These are phyloP conservation scores for Drosophila sordidapex DNA, from an alignment of 2,888 invertebrate species.

Conservation along the genomic window DNA sequence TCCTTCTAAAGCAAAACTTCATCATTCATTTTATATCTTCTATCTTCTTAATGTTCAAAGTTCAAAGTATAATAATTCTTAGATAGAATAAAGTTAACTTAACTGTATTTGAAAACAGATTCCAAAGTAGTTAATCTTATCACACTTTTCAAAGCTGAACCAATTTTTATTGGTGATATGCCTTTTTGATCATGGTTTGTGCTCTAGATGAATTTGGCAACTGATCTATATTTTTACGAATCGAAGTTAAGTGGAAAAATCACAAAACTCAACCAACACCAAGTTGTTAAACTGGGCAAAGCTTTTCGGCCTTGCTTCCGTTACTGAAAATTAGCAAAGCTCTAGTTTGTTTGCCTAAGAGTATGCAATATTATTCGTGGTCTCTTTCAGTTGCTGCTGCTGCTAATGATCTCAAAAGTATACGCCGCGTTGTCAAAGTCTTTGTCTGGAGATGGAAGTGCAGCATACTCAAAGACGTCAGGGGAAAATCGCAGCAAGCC, in stretches of 20 bases:
- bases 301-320: background rate
- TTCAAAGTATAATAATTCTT: background rate
- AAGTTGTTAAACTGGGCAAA: background rate
- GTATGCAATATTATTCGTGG: slow-evolving; percentile 34
- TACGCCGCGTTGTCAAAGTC: slow-evolving; percentile 42
- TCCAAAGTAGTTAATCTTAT: background rate
- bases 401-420: slow-evolving; percentile 60
- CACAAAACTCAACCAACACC: background rate
- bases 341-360: slow-evolving; percentile 33
- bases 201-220: background rate
- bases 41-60: background rate
- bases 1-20: background rate
- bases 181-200: background rate
- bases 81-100: background rate
- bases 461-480: slow-evolving; percentile 49
- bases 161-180: too few relatives aligned
- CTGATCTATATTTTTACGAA: background rate
- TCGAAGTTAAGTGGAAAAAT: background rate
- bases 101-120: background rate
- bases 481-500: slow-evolving; percentile 24
- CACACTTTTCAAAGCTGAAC: rapidly evolving
- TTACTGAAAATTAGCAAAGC: background rate
- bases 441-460: slow-evolving; percentile 14
- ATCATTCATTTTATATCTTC: background rate
- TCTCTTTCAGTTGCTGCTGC: slow-evolving; percentile 28